Percentiles rank a stretch among this genome's conserved stretches.
These are phyloP conservation scores for Lethrus apterus DNA, from an alignment of 1,140 invertebrate species.

Conservation along the genomic window DNA sequence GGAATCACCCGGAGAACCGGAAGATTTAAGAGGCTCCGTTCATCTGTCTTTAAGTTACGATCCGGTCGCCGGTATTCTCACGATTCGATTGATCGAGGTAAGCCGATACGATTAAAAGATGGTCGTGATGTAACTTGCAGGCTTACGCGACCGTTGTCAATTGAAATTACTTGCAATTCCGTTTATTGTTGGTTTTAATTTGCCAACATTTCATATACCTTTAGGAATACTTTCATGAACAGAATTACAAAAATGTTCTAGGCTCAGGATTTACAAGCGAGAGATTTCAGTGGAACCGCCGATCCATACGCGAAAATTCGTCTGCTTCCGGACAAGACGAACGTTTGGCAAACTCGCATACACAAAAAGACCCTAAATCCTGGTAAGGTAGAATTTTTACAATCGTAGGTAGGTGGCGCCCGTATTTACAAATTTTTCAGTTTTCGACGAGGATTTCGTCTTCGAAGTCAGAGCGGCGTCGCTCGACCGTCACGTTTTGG, in stretches of 20 bases:
- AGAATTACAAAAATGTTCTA: constrained; percentile 23
- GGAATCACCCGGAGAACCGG: constrained; percentile 30
- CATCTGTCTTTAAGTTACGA: constrained; percentile 46
- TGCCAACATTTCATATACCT: constrained; percentile 18
- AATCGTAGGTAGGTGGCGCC: neutral
- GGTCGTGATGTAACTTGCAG: constrained; percentile 45
- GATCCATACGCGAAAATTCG: constrained; percentile 56
- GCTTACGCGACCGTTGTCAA: constrained; percentile 45
- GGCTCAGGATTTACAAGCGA: constrained; percentile 51
- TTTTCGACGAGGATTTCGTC: constrained; percentile 64
- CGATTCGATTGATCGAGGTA: constrained; percentile 46
- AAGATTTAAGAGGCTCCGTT: constrained; percentile 45
- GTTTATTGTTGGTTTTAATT: constrained; percentile 42
- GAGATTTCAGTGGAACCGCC: constrained; percentile 51
- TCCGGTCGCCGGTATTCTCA: constrained; percentile 44
- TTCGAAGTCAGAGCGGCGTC: constrained; percentile 62
- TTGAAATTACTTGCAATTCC: constrained; percentile 45
- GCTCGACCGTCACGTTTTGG: constrained; percentile 44
- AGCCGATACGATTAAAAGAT: constrained; percentile 16
- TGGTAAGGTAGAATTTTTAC: constrained; percentile 37
- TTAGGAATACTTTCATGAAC: constrained; percentile 8
- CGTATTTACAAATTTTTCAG: constrained; percentile 39
- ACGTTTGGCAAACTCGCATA: constrained; percentile 54
- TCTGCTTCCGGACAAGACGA: constrained; percentile 49
- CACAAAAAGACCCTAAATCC: constrained; percentile 59